phyloP scores from a whole-genome alignment of 2,113 vertebrate genomes.

The Tor tambroides region DNA sequence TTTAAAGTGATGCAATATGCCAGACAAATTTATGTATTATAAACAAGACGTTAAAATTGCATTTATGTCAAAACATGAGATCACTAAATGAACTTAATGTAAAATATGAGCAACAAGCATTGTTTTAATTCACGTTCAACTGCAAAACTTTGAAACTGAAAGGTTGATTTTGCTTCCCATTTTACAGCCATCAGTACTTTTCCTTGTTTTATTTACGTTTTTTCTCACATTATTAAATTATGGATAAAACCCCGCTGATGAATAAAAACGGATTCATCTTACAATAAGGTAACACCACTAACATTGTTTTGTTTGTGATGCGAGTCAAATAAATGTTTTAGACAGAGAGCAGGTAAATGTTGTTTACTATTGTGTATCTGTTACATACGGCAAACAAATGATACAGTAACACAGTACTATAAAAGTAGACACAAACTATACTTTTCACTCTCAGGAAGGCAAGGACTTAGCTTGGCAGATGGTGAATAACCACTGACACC shows the following conservation, averaged over 20 bases:
- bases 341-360: constrained; percentile 64
- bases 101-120: background rate
- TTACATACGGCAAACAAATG: constrained; percentile 68
- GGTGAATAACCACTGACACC: constrained; percentile 65
- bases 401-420: constrained; percentile 65
- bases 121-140: background rate
- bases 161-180: background rate
- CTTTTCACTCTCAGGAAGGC: constrained; percentile 69
- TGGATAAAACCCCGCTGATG: background rate
- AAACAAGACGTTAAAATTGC: background rate
- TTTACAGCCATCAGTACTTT: background rate
- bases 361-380: constrained; percentile 67
- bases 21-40: background rate
- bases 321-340: constrained; percentile 55
- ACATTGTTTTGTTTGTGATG: background rate
- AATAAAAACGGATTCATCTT: background rate
- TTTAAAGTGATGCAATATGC: background rate
- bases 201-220: background rate
- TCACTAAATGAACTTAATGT: background rate
- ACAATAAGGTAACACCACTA: background rate
- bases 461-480: constrained; percentile 66
- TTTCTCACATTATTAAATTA: background rate
- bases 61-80: background rate
- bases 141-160: background rate
- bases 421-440: constrained; percentile 70